Conservation (phyloP, 2,797 vertebrate species). For the Phoebastria nigripes region DNA sequence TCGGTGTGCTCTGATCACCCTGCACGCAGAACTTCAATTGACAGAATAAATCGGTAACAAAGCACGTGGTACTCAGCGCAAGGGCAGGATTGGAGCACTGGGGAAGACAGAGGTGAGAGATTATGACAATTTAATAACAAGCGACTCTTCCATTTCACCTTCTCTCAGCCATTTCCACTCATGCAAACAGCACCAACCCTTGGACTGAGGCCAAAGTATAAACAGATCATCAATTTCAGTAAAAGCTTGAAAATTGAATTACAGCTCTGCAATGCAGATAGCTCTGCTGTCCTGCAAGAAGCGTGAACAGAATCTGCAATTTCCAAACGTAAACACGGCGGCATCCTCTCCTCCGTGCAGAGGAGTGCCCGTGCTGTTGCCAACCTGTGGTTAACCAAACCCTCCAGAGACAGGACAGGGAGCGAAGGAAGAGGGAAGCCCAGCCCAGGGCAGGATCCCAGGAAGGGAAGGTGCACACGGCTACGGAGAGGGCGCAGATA, state of each 20-base stretch:
- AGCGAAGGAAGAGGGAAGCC: not conserved
- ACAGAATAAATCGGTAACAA: not conserved
- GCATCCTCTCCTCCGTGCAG: not conserved
- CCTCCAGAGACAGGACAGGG: not conserved
- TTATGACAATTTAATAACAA: not conserved
- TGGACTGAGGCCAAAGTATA: not conserved
- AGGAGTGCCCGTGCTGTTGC: fast-evolving
- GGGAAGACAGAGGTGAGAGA: not conserved
- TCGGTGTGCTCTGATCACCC: not conserved
- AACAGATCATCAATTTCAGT: not conserved
- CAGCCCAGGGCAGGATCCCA: not conserved
- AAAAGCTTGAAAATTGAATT: not conserved
- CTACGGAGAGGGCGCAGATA: not conserved
- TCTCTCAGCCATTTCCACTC: not conserved
- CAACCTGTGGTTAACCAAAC: not conserved
- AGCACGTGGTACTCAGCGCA: fast-evolving
- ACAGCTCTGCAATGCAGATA: not conserved
- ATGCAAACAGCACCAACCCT: not conserved
- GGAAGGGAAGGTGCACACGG: not conserved
- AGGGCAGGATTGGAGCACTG: not conserved
- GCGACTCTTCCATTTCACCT: not conserved
- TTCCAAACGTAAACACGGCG: fast-evolving
- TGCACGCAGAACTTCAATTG: not conserved
- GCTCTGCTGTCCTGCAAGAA: not conserved
- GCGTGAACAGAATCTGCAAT: not conserved